These are phyloP conservation scores for Oxygymnocypris stewartii DNA, from an alignment of 2,113 vertebrate genomes.

Conservation along the genomic window DNA sequence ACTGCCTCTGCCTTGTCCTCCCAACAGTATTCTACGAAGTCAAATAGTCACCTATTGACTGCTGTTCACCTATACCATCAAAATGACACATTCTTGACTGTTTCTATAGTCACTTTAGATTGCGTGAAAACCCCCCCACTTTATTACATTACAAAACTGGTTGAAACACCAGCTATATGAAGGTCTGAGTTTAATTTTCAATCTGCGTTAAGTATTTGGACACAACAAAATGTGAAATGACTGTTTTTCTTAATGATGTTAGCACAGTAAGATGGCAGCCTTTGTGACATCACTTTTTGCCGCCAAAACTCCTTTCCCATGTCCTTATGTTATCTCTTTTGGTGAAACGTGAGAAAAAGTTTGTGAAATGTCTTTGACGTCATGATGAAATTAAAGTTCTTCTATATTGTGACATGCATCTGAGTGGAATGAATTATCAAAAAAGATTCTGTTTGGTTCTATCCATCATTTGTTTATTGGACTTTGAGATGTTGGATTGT, in stretches of 20 bases:
- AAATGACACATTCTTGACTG: not conserved
- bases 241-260: too few species aligned
- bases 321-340: not conserved
- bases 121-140: not conserved
- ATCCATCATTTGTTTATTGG: not conserved
- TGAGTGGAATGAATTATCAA: not conserved
- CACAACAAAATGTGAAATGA: not conserved
- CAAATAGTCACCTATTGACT: slow-evolving; percentile 29
- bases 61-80: not conserved
- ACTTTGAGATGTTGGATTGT: not conserved
- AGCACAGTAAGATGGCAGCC: not conserved
- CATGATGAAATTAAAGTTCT: not conserved
- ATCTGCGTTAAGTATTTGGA: not conserved
- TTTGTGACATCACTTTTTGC: not conserved
- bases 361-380: not conserved
- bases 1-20: slow-evolving; percentile 30
- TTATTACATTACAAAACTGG: not conserved
- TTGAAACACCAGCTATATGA: not conserved
- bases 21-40: slow-evolving; percentile 12
- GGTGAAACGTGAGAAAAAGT: not conserved
- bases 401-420: not conserved
- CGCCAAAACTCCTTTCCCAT: not conserved
- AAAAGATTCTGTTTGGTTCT: not conserved
- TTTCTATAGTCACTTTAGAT: not conserved
- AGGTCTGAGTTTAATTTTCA: not conserved